phyloP scores from a whole-genome alignment of 2,113 vertebrate species.

The Phyllostomus discolor region DNA sequence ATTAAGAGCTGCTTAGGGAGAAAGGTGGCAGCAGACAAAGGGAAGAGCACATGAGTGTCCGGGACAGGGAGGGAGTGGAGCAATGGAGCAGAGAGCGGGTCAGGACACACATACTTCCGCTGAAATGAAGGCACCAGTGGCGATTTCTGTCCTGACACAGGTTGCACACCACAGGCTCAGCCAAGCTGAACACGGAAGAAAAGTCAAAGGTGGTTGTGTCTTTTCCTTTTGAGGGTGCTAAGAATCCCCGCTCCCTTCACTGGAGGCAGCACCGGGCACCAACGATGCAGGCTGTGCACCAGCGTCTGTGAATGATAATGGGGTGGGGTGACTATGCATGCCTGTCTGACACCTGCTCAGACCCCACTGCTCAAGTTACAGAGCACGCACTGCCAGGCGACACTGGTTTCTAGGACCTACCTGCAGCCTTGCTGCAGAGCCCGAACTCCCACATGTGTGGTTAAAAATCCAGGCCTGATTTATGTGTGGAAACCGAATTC shows the following conservation, averaged over 20 bases:
- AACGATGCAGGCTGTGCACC: fast-evolving
- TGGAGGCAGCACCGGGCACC: neutral
- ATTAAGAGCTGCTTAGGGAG: neutral
- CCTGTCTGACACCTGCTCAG: neutral
- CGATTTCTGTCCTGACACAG: neutral
- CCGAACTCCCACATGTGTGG: neutral
- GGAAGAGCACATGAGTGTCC: fast-evolving
- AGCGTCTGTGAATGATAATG: neutral
- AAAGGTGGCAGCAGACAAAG: too few relatives aligned
- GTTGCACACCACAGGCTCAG: neutral
- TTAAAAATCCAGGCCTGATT: neutral
- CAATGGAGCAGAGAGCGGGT: neutral
- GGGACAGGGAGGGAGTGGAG: too few relatives aligned
- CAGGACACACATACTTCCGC: fast-evolving
- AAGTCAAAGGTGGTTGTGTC: neutral
- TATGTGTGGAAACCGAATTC: neutral
- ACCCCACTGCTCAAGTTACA: neutral
- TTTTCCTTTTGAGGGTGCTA: neutral
- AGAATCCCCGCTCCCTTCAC: neutral
- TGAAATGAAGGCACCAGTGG: fast-evolving
- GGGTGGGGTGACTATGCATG: fast-evolving
- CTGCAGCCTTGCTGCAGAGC: neutral
- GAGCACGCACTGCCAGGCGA: neutral
- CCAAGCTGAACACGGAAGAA: neutral
- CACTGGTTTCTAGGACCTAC: neutral